Conservation (phyloP, 2,888 invertebrate species). For the Thysanoteuthis rhombus region DNA sequence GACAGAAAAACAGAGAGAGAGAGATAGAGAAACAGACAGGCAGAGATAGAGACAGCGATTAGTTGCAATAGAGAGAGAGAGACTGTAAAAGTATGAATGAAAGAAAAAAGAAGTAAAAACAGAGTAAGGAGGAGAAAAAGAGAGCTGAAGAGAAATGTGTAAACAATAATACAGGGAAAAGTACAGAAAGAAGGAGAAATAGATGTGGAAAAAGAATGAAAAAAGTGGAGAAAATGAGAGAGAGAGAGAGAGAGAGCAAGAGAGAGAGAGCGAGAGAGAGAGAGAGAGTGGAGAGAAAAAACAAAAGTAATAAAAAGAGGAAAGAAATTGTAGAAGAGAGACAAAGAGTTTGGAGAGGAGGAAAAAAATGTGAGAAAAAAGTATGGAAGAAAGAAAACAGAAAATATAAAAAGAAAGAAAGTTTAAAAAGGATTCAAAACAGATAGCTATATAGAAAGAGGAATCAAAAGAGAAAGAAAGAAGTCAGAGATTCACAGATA, state of each 20-base stretch:
- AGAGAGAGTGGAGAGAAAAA: not conserved
- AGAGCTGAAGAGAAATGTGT: not conserved
- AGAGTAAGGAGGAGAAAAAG: not conserved
- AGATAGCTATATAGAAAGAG: too few relatives aligned
- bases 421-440: too few relatives aligned
- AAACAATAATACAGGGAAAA: not conserved
- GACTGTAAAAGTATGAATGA: not conserved
- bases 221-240: not conserved
- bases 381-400: too few relatives aligned
- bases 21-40: not conserved
- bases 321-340: not conserved
- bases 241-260: not conserved
- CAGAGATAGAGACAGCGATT: not conserved
- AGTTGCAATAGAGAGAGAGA: not conserved
- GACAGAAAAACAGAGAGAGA: not conserved
- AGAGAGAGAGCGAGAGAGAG: not conserved
- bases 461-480: too few relatives aligned
- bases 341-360: not conserved
- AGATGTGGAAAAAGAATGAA: not conserved
- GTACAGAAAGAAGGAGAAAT: not conserved
- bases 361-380: not conserved
- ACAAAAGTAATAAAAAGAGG: not conserved
- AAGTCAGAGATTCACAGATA: too few relatives aligned
- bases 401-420: too few relatives aligned
- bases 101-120: not conserved